phyloP scores from a whole-genome alignment of 1,140 invertebrate genomes.

The Brachionus angularis region DNA sequence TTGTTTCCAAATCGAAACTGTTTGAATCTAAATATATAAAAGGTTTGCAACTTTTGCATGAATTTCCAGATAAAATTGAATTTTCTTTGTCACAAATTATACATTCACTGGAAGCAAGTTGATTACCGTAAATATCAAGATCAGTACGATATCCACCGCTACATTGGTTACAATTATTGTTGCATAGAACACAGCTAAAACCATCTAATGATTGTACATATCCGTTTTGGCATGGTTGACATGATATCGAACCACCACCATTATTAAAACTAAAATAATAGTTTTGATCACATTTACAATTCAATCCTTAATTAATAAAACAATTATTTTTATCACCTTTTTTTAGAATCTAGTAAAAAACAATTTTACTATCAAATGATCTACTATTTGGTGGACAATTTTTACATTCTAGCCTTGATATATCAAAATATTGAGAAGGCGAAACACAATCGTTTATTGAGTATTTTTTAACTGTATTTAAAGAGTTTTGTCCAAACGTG shows the following conservation, averaged over 20 bases:
- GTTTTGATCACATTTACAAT: slow-evolving; percentile 20
- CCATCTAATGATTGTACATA: slow-evolving; percentile 30
- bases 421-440: not conserved
- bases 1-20: not conserved
- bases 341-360: not conserved
- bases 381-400: slow-evolving; percentile 19
- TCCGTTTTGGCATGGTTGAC: not conserved
- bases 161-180: not conserved
- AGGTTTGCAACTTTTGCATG: slow-evolving; percentile 31
- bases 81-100: not conserved
- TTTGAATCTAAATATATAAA: not conserved
- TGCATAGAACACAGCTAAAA: not conserved
- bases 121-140: not conserved
- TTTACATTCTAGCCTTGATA: not conserved
- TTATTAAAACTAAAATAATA: slow-evolving; percentile 23
- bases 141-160: not conserved
- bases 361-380: not conserved
- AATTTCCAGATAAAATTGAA: not conserved
- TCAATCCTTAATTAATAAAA: slow-evolving; percentile 12
- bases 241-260: not conserved
- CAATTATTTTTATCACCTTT: not conserved
- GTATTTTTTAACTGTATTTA: slow-evolving; percentile 5
- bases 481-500: no score
- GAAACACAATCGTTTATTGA: no score
- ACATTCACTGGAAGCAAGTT: not conserved